phyloP scores from a whole-genome alignment of 2,888 invertebrate species.

The Orthosia gracilis region DNA sequence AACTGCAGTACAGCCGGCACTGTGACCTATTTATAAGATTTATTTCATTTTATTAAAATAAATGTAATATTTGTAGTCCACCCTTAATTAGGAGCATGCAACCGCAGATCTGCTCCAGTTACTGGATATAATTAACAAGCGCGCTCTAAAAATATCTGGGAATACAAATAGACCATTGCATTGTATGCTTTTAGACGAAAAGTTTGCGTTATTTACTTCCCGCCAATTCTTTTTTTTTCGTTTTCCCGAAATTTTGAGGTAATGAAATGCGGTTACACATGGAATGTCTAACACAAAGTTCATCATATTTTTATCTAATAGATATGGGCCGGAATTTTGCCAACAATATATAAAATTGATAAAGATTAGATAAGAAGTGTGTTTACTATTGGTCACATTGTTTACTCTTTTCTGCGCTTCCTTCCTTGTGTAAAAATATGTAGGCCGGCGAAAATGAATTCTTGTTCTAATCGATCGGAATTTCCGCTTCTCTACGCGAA shows the following conservation, averaged over 20 bases:
- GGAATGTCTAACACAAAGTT: conserved; percentile 29
- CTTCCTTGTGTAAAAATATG: conserved; percentile 2
- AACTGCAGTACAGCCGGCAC: conserved; percentile 11
- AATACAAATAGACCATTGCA: conserved; percentile 59
- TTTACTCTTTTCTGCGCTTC: not conserved
- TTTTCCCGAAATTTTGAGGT: not conserved
- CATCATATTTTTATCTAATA: conserved; percentile 55
- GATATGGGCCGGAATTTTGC: conserved; percentile 41
- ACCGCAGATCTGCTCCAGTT: conserved; percentile 76
- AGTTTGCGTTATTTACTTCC: conserved; percentile 50
- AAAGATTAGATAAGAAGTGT: conserved; percentile 50
- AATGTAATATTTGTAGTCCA: conserved; percentile 5
- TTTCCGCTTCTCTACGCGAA: not conserved
- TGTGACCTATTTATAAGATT: conserved; percentile 14
- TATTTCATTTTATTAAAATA: conserved; percentile 7
- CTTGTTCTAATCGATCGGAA: not conserved
- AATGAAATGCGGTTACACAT: not conserved
- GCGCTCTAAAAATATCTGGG: conserved; percentile 75
- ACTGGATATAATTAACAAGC: conserved; percentile 81
- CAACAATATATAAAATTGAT: conserved; percentile 36
- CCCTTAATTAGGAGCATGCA: conserved; percentile 53
- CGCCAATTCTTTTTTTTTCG: conserved; percentile 45
- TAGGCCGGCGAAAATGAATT: not conserved
- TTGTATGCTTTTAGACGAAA: conserved; percentile 44
- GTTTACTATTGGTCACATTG: conserved; percentile 24